Evolutionary conservation across 2,888 invertebrate genomes (phyloP), one percentile per base, ranked within the genome.

Genomic region (Caenorhabditis uteleia): DNA sequence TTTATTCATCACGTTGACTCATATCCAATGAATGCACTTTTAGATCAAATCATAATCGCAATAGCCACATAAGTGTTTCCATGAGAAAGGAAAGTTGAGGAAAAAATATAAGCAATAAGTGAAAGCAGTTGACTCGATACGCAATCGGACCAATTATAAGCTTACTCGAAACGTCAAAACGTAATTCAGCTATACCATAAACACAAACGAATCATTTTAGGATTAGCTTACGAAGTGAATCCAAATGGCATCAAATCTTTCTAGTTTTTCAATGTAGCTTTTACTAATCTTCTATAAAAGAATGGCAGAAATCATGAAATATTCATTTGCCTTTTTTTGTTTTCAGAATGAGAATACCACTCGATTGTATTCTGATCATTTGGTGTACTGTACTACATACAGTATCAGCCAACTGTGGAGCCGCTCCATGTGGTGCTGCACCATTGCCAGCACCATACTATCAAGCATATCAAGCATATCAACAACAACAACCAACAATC

Each of bases 251-350:
- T 23, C 16, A 58, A 50, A 58, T 4, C 50, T 26, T 46, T 26
- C 58, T 25, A 34, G 58, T 58, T 58, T 44, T 8, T 21, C n/a
- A 5, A 7, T 34, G 26, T 16, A 10, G 14, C 8, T 27, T 16
- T 29, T 25, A n/a, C 25, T 60, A 60, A 54, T 60, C 54, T 48
- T 31, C 54, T 60, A 60, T 60, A 60, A 60, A 59, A 54, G 31
- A 26, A 3, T 31, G 27, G 31, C 27, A 23, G 20, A 44, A 38
- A 3, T 12, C 20, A 33, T 27, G 3, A 26, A 39, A 36, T 43
- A 39, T 29, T 56, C 42, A 48, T 48, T 56, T 56, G 55, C 36
- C 56, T 16, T 29, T 23, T 34, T 46, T 20, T 23, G n/a, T n/a
- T n/a, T n/a, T n/a, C n/a, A n/a, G n/a, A n/a, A n/a, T n/a, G n/a